Conservation (phyloP, 2,797 vertebrate species). For the Anguilla anguilla region DNA sequence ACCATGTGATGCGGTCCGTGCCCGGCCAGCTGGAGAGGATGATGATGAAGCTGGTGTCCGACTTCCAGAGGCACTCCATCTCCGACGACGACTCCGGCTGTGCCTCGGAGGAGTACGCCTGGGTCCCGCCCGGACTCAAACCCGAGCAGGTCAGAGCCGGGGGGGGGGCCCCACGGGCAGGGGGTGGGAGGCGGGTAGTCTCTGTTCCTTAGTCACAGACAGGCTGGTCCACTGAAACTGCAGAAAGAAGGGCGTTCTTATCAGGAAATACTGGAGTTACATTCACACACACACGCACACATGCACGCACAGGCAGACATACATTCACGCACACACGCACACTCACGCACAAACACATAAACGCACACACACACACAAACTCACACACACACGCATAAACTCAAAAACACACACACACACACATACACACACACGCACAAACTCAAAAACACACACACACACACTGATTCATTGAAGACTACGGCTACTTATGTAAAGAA, state of each 20-base stretch:
- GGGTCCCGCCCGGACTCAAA: slow-evolving; percentile 89
- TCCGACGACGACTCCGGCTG: slow-evolving; percentile 89
- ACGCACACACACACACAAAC: too few species aligned
- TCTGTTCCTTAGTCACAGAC: neutral
- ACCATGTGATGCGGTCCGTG: slow-evolving; percentile 79
- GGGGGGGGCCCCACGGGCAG: neutral
- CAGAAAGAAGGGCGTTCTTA: neutral
- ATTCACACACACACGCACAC: neutral
- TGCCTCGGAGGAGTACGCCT: slow-evolving; percentile 87
- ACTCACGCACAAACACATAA: neutral
- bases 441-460: neutral
- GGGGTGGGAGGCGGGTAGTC: neutral
- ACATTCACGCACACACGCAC: too few species aligned
- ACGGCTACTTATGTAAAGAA: neutral
- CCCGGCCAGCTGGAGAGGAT: slow-evolving; percentile 87
- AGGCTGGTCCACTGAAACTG: neutral
- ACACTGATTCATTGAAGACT: slow-evolving; percentile 7
- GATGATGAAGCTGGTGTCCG: slow-evolving; percentile 86
- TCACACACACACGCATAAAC: neutral
- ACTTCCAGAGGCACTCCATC: slow-evolving; percentile 87
- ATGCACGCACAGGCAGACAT: neutral
- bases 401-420: too few species aligned
- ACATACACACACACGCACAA: neutral
- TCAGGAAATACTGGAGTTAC: neutral
- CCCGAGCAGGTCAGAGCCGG: slow-evolving; percentile 84